phyloP scores from a whole-genome alignment of 2,113 vertebrate species.

The Rostratula benghalensis region DNA sequence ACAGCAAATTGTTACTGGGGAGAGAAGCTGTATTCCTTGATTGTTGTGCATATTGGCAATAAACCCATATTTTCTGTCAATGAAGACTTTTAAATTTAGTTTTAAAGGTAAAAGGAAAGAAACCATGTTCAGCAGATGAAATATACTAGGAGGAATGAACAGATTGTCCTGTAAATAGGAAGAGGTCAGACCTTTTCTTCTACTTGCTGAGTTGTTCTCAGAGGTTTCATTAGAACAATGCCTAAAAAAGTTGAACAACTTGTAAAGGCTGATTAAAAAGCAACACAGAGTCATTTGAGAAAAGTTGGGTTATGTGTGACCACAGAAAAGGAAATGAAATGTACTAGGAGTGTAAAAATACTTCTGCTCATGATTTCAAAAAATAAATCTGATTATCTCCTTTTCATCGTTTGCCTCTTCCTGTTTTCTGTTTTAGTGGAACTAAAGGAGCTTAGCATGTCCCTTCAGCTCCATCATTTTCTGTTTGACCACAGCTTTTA shows the following conservation, averaged over 20 bases:
- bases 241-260: neutral
- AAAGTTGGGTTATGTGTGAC: neutral
- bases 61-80: neutral
- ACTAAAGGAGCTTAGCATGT: neutral
- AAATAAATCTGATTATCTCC: neutral
- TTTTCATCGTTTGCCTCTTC: neutral
- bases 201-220: conserved; percentile 1
- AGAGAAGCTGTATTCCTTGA: neutral
- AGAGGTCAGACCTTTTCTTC: neutral
- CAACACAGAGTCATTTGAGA: neutral
- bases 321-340: neutral
- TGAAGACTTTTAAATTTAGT: neutral
- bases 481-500: neutral
- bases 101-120: conserved; percentile 20
- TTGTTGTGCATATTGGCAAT: neutral
- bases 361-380: neutral
- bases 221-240: conserved; percentile 4
- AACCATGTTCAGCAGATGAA: neutral
- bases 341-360: neutral
- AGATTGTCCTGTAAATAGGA: neutral
- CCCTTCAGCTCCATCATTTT: neutral
- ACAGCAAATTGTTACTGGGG: neutral
- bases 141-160: neutral
- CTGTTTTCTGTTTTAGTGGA: neutral
- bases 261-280: neutral